Conservation (phyloP, 2,888 invertebrate genomes). For the Tholera decimalis region DNA sequence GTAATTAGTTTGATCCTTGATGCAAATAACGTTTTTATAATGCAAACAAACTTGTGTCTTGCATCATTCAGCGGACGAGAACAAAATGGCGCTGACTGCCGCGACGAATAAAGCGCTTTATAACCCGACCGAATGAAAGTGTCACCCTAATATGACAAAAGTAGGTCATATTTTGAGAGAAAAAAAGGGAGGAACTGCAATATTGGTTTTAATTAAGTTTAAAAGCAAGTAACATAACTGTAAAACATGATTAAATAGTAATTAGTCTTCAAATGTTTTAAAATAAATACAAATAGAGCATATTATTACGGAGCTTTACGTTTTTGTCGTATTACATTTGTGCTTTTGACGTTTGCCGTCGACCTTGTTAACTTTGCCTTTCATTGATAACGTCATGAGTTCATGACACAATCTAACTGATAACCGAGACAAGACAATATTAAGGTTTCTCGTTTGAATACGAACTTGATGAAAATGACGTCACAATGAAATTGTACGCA, state of each 20-base stretch:
- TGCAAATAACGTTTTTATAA: slow-evolving; percentile 24
- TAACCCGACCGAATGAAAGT: slow-evolving; percentile 74
- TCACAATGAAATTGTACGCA: slow-evolving; percentile 44
- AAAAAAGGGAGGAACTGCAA: background rate
- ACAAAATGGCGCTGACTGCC: slow-evolving; percentile 89
- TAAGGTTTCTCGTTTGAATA: slow-evolving; percentile 44
- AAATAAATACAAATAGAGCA: background rate
- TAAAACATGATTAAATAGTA: background rate
- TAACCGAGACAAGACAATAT: slow-evolving; percentile 29
- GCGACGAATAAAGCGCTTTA: slow-evolving; percentile 87
- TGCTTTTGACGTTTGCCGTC: slow-evolving; percentile 70
- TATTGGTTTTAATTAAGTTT: background rate
- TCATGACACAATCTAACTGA: slow-evolving; percentile 41
- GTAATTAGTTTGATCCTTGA: slow-evolving; percentile 21
- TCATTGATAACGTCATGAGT: slow-evolving; percentile 61
- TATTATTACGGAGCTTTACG: slow-evolving; percentile 22
- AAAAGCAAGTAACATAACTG: background rate
- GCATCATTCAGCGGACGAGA: slow-evolving; percentile 85
- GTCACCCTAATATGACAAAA: slow-evolving; percentile 28
- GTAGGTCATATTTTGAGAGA: background rate
- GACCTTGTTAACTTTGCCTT: slow-evolving; percentile 60
- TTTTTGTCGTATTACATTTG: slow-evolving; percentile 62
- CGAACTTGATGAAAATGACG: slow-evolving; percentile 47
- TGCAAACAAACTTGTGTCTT: slow-evolving; percentile 77
- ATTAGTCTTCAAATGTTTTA: background rate